Percentiles rank a stretch among this genome's conserved stretches.
Evolutionary conservation across 2,797 vertebrate genomes (phyloP).

Genomic region (Artibeus lituratus): DNA sequence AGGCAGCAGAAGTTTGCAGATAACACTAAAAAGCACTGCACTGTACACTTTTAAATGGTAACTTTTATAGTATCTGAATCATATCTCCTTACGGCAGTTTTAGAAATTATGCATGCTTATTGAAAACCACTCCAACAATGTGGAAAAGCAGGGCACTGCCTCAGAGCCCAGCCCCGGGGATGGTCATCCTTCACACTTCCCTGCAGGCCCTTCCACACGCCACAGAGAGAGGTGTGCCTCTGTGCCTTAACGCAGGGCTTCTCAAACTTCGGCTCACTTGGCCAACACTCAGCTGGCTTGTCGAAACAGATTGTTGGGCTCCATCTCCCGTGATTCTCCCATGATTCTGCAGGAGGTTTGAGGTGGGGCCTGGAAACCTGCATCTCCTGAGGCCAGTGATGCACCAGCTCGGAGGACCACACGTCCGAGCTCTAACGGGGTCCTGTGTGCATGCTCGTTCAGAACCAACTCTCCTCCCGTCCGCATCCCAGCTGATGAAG

Average conservation of each 20-base stretch:
- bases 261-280: not conserved
- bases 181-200: not conserved
- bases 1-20: not conserved
- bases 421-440: not conserved
- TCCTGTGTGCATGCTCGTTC: accelerated
- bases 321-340: not conserved
- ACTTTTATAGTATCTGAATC: not conserved
- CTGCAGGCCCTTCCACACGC: accelerated
- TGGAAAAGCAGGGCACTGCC: not conserved
- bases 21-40: not conserved
- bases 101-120: not conserved
- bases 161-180: not conserved
- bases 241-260: not conserved
- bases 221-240: not conserved
- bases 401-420: not conserved
- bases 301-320: not conserved
- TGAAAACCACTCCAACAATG: not conserved
- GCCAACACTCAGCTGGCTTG: not conserved
- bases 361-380: not conserved
- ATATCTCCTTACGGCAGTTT: not conserved
- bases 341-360: not conserved
- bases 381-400: not conserved
- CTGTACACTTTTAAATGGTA: not conserved
- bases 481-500: not conserved
- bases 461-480: not conserved